phyloP scores from a whole-genome alignment of 2,797 vertebrate species.

The Falco cherrug region DNA sequence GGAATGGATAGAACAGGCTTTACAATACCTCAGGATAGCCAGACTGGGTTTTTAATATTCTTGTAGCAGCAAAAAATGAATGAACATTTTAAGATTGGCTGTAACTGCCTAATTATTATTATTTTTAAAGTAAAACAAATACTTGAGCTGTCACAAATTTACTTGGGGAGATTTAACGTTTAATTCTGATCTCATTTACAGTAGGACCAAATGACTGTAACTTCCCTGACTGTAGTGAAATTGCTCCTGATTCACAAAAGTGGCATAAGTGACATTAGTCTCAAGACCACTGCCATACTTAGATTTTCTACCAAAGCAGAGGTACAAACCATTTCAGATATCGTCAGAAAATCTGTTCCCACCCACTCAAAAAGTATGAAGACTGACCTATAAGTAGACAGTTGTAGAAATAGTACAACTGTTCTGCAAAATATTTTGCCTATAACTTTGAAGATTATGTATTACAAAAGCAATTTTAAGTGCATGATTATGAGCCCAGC shows the following conservation, averaged over 20 bases:
- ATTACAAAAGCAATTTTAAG: conserved; percentile 26
- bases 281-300: conserved; percentile 12
- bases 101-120: background rate
- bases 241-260: background rate
- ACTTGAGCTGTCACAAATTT: conserved; percentile 20
- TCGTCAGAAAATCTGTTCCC: conserved; percentile 55
- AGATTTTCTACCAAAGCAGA: conserved; percentile 56
- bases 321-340: conserved; percentile 9
- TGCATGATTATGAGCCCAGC: conserved; percentile 31
- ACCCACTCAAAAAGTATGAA: background rate
- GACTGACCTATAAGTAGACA: conserved; percentile 19
- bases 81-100: conserved; percentile 14
- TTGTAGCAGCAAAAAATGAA: background rate
- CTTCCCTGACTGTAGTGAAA: background rate
- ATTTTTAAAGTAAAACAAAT: conserved; percentile 17
- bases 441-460: background rate
- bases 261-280: background rate
- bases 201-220: background rate
- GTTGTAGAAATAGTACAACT: background rate
- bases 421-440: background rate
- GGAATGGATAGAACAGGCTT: conserved; percentile 2
- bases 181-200: background rate
- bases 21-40: background rate
- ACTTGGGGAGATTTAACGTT: conserved; percentile 25
- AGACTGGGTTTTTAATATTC: background rate